Conservation (phyloP, 2,888 invertebrate genomes). For the Leptinotarsa juncta region DNA sequence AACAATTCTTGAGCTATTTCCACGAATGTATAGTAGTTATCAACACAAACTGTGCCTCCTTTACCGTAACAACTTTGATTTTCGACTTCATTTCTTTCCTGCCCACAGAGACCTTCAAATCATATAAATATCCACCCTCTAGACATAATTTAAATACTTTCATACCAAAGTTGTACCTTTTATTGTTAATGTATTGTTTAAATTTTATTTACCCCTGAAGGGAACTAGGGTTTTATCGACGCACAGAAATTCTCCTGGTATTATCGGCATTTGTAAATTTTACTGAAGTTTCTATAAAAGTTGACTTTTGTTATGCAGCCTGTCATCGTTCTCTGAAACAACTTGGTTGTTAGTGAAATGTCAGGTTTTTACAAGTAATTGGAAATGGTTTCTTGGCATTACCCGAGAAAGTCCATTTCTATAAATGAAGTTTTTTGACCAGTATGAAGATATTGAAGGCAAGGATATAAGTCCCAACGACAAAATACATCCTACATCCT, state of each 20-base stretch:
- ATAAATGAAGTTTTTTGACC: conserved; percentile 35
- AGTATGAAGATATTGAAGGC: conserved; percentile 35
- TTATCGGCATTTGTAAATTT: conserved; percentile 34
- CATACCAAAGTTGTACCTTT: conserved; percentile 42
- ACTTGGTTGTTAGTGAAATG: conserved; percentile 13
- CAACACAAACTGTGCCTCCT: conserved; percentile 13
- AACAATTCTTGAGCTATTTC: conserved; percentile 42
- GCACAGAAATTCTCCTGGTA: conserved; percentile 15
- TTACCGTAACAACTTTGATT: conserved; percentile 35
- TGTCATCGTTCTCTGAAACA: conserved; percentile 30
- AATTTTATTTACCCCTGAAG: conserved; percentile 43
- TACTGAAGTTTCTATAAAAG: conserved; percentile 42
- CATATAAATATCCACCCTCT: conserved; percentile 41
- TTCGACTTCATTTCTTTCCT: conserved; percentile 32
- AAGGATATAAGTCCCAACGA: conserved; percentile 34
- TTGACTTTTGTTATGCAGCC: conserved; percentile 43
- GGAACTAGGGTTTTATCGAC: conserved; percentile 43
- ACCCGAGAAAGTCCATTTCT: conserved; percentile 22
- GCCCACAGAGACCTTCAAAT: conserved; percentile 43
- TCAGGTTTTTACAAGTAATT: conserved; percentile 25
- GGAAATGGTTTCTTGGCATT: conserved; percentile 28
- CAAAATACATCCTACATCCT: conserved; percentile 29
- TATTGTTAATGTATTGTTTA: conserved; percentile 41
- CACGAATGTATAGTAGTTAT: conserved; percentile 46
- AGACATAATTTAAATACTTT: conserved; percentile 36